Conservation (phyloP, 2,113 vertebrate genomes). For the Notechis scutatus region DNA sequence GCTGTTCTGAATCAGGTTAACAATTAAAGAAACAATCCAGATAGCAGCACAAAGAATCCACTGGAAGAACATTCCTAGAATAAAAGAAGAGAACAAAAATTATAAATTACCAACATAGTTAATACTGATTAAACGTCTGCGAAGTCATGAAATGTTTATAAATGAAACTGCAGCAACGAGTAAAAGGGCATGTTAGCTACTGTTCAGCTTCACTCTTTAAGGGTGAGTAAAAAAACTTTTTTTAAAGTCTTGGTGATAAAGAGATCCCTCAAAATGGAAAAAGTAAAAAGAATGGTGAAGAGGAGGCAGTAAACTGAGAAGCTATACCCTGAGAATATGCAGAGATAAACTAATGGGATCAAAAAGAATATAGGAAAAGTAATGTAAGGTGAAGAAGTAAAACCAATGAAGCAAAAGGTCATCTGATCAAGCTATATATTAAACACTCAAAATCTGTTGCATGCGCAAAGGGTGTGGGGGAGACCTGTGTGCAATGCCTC, state of each 20-base stretch:
- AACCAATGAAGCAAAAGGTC: not conserved
- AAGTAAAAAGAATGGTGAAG: not conserved
- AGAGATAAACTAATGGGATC: not conserved
- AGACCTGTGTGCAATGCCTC: too few relatives aligned
- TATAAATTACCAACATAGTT: not conserved
- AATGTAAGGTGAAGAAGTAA: not conserved
- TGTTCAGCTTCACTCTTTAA: not conserved
- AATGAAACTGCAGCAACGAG: not conserved
- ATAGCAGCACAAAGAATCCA: constrained; percentile 85
- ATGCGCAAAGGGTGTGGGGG: too few relatives aligned
- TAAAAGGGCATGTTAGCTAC: not conserved
- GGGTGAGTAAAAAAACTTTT: not conserved
- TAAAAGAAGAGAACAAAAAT: constrained; percentile 16
- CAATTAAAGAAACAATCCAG: constrained; percentile 78
- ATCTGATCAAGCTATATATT: not conserved
- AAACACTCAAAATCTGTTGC: not conserved
- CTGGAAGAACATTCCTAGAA: constrained; percentile 88
- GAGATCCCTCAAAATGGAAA: not conserved
- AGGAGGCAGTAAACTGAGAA: not conserved
- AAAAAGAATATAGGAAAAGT: not conserved
- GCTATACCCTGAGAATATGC: not conserved
- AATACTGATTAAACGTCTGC: not conserved
- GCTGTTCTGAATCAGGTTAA: constrained; percentile 75
- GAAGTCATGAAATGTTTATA: not conserved
- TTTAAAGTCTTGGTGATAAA: not conserved